phyloP scores from a whole-genome alignment of 2,888 invertebrate genomes.

The Cacoxenus indagator region DNA sequence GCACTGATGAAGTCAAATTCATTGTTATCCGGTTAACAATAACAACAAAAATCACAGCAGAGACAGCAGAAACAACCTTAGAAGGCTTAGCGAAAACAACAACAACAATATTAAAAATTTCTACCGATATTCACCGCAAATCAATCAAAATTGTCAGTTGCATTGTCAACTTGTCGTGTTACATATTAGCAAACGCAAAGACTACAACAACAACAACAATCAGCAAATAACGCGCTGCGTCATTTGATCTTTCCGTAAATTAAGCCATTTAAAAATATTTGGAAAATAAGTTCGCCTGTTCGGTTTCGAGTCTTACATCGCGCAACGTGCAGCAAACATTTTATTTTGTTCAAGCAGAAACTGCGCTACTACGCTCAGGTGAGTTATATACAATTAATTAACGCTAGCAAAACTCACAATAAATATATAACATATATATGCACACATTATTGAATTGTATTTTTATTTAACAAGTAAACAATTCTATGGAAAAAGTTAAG shows the following conservation, averaged over 20 bases:
- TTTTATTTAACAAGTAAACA: no score
- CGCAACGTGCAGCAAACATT: neutral
- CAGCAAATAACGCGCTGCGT: slow-evolving; percentile 15
- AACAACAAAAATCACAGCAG: slow-evolving; percentile 23
- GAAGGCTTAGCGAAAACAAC: neutral
- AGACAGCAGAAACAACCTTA: slow-evolving; percentile 20
- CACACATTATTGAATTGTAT: no score
- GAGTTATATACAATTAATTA: slow-evolving; percentile 11
- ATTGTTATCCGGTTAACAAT: no score
- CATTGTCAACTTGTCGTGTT: neutral
- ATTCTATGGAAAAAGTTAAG: no score
- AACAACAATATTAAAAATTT: slow-evolving; percentile 22
- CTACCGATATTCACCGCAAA: slow-evolving; percentile 51
- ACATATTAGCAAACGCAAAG: neutral
- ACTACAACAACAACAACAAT: neutral
- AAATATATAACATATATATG: neutral
- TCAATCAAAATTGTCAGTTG: slow-evolving; percentile 49
- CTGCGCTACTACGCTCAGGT: neutral
- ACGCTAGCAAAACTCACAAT: neutral
- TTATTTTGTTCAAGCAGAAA: neutral
- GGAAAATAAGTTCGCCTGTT: slow-evolving; percentile 24
- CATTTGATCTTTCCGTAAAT: slow-evolving; percentile 43
- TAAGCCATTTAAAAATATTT: slow-evolving; percentile 38
- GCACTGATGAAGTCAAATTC: no score
- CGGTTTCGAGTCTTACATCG: neutral